Conservation (phyloP, 2,113 vertebrate genomes). For the Chloropsis cyanopogon region DNA sequence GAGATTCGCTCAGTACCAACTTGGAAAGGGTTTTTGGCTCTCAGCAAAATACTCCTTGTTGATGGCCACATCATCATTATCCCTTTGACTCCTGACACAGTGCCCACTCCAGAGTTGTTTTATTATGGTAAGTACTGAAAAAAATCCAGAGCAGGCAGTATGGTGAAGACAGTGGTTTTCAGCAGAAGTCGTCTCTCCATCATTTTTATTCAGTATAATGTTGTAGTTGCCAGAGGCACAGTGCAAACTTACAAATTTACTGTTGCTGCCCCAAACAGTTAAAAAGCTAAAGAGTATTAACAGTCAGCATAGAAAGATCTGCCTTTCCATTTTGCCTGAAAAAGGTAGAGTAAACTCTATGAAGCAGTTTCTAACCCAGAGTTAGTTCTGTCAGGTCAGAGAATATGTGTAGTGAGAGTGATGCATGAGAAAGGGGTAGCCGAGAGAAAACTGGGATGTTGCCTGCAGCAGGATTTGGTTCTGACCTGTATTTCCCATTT, state of each 20-base stretch:
- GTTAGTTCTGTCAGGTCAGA: not conserved
- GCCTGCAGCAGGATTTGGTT: not conserved
- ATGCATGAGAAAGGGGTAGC: not conserved
- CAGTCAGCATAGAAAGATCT: not conserved
- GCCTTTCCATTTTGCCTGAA: not conserved
- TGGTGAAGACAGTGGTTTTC: not conserved
- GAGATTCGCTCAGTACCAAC: not conserved
- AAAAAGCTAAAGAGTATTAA: not conserved
- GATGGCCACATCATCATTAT: not conserved
- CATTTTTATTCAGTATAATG: constrained; percentile 13
- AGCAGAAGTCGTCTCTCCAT: not conserved
- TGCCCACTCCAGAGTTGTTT: not conserved
- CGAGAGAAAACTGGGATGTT: not conserved
- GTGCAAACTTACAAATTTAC: not conserved
- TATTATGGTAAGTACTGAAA: constrained; percentile 15
- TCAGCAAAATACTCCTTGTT: not conserved
- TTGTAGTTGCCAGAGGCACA: constrained; percentile 7
- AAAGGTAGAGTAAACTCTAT: not conserved
- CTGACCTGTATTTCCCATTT: not conserved
- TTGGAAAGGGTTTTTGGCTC: not conserved
- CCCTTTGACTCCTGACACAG: constrained; percentile 13
- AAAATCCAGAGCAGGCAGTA: not conserved
- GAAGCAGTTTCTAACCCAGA: not conserved
- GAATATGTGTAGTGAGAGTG: not conserved
- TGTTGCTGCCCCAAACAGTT: not conserved